Base-by-base conservation (phyloP, 2,113 vertebrate genomes). In the Pygathrix nemaeus region DNA sequence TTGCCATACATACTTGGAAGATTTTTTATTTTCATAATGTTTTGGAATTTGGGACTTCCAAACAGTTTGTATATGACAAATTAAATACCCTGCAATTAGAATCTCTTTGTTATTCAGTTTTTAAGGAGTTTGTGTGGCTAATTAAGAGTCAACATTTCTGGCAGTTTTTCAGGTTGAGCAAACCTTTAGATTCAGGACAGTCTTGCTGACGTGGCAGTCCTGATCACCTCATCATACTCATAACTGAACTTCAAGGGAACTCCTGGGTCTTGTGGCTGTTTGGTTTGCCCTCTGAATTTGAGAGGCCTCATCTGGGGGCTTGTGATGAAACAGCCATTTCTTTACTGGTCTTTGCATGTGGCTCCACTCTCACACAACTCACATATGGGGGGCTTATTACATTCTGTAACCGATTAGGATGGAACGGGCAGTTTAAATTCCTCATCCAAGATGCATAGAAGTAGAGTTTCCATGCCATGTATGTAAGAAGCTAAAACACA, bases 21-120 rank as follows among this genome's bases (percentile, higher is more conserved):
- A 16, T 82, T 93, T 78, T 48, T 81, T 79, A 86, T 76, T 89
- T 78, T 17, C 52, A 75, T 30, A 72, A 57, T 91, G 35, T 52
- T 96, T 96, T 96, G 25, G 78, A 97, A 96, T 93, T 93, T 81
- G 55, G 32, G 61, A 75, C 81, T 93, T 94, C 55, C 23, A 91
- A 78, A 81, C 61, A 94, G 21, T 86, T 95, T 94, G 57, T 61
- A 84, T 96, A 20, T 90, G 45, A 80, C 55, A 92, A 94, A 81
- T 48, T 57, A 88, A 97, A 96, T 90, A 82, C 30, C n/a, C 40
- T 78, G 21, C 48, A 92, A 50, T 90, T 93, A 86, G 70, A 91
- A 64, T 7, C 23, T 83, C 73, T 86, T 95, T 90, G 27, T 30
- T 64, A 32, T 48, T 92, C 25, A 8, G 38, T 87, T 93, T 91